phyloP scores from a whole-genome alignment of 1,140 invertebrate species.

The Zaprionus ornatus region DNA sequence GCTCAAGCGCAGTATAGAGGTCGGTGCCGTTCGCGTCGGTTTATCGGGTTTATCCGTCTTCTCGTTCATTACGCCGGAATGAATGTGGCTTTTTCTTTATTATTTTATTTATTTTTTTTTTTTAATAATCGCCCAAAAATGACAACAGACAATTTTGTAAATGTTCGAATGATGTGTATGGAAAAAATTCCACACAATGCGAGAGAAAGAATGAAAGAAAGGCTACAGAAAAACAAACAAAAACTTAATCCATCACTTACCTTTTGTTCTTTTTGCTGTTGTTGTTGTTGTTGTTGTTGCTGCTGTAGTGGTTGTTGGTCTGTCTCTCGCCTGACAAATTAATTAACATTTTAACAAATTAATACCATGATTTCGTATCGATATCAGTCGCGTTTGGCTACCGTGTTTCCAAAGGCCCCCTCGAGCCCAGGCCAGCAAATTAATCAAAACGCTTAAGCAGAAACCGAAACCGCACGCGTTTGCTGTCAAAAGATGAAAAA shows the following conservation, averaged over 20 bases:
- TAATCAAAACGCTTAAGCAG: slow-evolving; percentile 63
- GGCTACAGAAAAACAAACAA: not conserved
- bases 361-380: slow-evolving; percentile 51
- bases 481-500: slow-evolving; percentile 59
- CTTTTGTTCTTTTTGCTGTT: slow-evolving; percentile 16
- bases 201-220: not conserved
- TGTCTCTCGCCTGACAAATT: slow-evolving; percentile 65
- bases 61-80: slow-evolving; percentile 2
- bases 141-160: slow-evolving; percentile 43
- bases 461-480: slow-evolving; percentile 56
- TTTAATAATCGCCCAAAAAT: slow-evolving; percentile 7
- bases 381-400: slow-evolving; percentile 57
- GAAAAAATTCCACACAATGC: not conserved
- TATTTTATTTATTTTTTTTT: not conserved
- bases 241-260: slow-evolving; percentile 2
- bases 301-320: slow-evolving; percentile 14
- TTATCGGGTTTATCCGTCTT: slow-evolving; percentile 12
- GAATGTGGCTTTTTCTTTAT: not conserved
- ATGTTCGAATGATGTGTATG: slow-evolving; percentile 17
- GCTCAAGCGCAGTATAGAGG: slow-evolving; percentile 38
- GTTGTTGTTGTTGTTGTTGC: slow-evolving; percentile 14
- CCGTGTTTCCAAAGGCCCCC: slow-evolving; percentile 42
- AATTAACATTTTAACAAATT: slow-evolving; percentile 77
- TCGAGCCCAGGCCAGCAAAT: slow-evolving; percentile 40
- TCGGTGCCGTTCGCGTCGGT: not conserved